A percentile compares a stretch with the other conserved stretches of the same genome.
Evolutionary conservation across 2,113 vertebrate genomes (phyloP).

Genomic region (Aegypius monachus): DNA sequence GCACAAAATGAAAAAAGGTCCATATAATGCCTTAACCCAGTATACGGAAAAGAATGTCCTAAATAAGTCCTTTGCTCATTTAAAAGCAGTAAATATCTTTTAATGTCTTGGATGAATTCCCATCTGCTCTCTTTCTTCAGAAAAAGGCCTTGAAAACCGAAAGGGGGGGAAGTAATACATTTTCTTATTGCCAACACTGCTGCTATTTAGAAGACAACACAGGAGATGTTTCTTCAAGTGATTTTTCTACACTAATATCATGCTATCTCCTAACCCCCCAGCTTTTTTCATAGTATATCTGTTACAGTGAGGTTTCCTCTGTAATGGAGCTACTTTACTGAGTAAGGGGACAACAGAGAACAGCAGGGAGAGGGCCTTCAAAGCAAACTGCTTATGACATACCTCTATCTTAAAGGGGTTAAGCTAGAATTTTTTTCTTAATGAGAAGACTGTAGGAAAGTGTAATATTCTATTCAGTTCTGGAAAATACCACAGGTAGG

Average conservation of each 20-base stretch:
- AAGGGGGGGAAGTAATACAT: not conserved
- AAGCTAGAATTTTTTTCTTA: not conserved
- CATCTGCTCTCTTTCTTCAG: not conserved
- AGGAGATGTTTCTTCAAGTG: not conserved
- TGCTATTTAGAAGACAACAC: not conserved
- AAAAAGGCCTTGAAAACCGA: not conserved
- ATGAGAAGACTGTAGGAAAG: not conserved
- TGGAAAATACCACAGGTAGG: slow-evolving; percentile 44
- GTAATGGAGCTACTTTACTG: not conserved
- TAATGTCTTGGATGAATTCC: not conserved
- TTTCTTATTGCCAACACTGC: not conserved
- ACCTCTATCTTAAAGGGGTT: not conserved
- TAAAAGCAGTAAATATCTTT: slow-evolving; percentile 18
- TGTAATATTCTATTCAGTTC: not conserved
- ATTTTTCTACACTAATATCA: not conserved
- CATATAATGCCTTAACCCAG: not conserved
- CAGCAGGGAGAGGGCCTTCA: not conserved
- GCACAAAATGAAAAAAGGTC: not conserved
- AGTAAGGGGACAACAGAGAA: not conserved
- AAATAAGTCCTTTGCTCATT: not conserved
- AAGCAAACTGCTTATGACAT: not conserved
- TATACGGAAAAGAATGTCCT: not conserved
- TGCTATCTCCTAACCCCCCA: not conserved
- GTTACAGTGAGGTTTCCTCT: not conserved
- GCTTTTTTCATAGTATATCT: not conserved